Evolutionary conservation across 2,113 vertebrate genomes (phyloP).

Genomic region (Cariama cristata): DNA sequence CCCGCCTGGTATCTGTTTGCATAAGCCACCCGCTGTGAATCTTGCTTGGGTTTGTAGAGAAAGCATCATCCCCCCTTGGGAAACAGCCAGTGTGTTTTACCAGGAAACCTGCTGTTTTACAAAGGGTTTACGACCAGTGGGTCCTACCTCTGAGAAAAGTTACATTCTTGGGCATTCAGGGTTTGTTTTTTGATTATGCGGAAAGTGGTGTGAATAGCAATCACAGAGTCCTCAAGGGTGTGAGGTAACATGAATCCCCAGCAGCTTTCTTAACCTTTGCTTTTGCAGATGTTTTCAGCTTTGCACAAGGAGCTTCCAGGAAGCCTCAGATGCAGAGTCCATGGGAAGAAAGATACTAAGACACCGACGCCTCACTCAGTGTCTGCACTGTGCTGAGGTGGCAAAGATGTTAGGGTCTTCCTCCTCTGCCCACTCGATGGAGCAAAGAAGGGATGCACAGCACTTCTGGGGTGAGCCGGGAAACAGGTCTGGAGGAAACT

Average conservation of each 20-base stretch:
- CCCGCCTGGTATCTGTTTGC: background rate
- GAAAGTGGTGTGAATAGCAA: constrained; percentile 10
- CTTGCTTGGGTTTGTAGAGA: background rate
- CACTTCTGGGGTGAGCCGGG: background rate
- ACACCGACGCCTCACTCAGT: rapidly evolving
- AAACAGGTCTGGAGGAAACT: background rate
- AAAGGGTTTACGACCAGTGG: constrained; percentile 16
- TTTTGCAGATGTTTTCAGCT: constrained; percentile 58
- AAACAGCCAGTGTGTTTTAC: background rate
- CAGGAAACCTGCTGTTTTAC: constrained; percentile 60
- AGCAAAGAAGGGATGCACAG: background rate
- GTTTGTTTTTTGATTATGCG: constrained; percentile 48
- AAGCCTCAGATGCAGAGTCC: constrained; percentile 27
- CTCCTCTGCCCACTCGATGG: background rate
- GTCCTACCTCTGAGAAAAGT: constrained; percentile 34
- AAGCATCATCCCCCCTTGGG: background rate
- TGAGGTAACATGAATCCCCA: constrained; percentile 7
- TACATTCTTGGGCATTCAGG: background rate
- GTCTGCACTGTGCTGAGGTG: background rate
- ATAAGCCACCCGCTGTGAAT: background rate
- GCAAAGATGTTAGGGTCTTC: background rate
- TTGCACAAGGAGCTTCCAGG: background rate
- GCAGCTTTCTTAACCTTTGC: constrained; percentile 55
- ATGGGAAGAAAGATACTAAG: background rate
- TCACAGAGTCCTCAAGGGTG: background rate